Conservation (phyloP, 2,888 invertebrate species). For the Cremastinae sp. region DNA sequence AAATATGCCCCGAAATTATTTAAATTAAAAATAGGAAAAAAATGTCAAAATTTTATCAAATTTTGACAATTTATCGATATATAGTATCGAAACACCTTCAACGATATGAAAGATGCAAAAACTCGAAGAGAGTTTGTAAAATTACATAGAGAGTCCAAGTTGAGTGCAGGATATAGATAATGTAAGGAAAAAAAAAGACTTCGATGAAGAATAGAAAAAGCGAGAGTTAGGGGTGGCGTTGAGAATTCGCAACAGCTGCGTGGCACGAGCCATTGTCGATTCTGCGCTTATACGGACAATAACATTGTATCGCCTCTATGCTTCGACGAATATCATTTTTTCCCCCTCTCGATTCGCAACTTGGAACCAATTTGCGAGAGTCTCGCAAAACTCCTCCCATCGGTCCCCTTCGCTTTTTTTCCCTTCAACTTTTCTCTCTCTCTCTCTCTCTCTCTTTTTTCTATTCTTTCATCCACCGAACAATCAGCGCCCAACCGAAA, state of each 20-base stretch:
- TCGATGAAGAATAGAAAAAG: slow-evolving; percentile 38
- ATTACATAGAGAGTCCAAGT: slow-evolving; percentile 5
- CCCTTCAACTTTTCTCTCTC: not conserved
- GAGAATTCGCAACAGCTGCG: slow-evolving; percentile 63
- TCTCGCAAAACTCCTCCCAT: slow-evolving; percentile 27
- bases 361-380: slow-evolving; percentile 55
- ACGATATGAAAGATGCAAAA: too few species aligned
- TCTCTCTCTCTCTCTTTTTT: not conserved
- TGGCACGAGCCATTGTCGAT: slow-evolving; percentile 64
- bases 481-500: slow-evolving; percentile 12
- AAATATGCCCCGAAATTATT: too few species aligned
- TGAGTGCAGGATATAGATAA: not conserved
- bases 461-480: not conserved
- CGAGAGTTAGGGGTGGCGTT: slow-evolving; percentile 33
- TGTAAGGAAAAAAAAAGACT: slow-evolving; percentile 37
- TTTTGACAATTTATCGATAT: too few species aligned
- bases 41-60: too few species aligned
- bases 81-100: too few species aligned
- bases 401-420: not conserved
- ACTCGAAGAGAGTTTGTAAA: too few species aligned
- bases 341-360: slow-evolving; percentile 33
- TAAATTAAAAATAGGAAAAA: too few species aligned
- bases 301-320: slow-evolving; percentile 60
- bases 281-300: slow-evolving; percentile 53
- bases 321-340: slow-evolving; percentile 52